Conservation (phyloP, 2,888 invertebrate genomes). For the Leptarthrus brevirostris region DNA sequence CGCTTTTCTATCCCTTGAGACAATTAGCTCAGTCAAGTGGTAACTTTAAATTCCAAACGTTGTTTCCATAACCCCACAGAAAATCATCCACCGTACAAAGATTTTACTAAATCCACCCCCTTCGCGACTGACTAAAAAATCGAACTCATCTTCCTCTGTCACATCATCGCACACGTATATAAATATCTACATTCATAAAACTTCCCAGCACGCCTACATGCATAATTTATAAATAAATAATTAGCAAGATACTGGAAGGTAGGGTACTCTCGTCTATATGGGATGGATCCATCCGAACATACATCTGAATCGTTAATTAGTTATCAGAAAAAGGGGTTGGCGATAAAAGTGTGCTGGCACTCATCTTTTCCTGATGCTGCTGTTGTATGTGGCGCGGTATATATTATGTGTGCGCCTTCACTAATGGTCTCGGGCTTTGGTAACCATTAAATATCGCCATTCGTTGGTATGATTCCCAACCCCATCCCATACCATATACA, state of each 20-base stretch:
- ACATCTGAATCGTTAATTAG: conserved; percentile 51
- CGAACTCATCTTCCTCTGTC: neutral
- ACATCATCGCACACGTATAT: neutral
- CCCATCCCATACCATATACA: neutral
- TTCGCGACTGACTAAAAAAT: neutral
- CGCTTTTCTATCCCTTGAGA: neutral
- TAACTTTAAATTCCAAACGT: conserved; percentile 22
- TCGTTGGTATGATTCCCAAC: neutral
- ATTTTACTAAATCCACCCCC: neutral
- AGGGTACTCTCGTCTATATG: neutral
- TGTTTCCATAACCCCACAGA: neutral
- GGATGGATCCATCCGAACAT: conserved; percentile 8
- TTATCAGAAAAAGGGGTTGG: conserved; percentile 48
- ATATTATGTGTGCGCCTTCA: conserved; percentile 9
- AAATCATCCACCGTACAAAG: neutral
- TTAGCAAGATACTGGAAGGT: conserved; percentile 34
- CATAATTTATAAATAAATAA: conserved; percentile 49
- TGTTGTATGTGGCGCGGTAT: neutral
- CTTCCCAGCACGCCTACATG: conserved; percentile 18
- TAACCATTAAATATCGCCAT: conserved; percentile 35
- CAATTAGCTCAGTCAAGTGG: conserved; percentile 36
- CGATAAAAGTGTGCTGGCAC: conserved; percentile 42
- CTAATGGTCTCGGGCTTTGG: conserved; percentile 16
- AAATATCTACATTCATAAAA: neutral
- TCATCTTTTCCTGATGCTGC: conserved; percentile 19